phyloP scores from a whole-genome alignment of 2,888 invertebrate species.

The Choristoneura rosaceana region DNA sequence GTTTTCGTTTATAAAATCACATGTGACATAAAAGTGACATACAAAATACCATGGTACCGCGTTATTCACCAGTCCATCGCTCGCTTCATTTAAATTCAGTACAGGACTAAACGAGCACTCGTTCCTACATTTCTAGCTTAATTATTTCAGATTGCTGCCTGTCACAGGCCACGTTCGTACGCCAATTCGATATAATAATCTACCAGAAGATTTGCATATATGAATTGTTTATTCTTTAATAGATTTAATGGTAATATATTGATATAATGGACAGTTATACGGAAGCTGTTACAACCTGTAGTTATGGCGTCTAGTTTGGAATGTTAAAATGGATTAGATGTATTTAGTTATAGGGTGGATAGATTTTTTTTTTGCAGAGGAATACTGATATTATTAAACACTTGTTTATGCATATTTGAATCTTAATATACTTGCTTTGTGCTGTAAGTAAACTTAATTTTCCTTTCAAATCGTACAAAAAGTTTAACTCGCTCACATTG shows the following conservation, averaged over 20 bases:
- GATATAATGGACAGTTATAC: slow-evolving; percentile 35
- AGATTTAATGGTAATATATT: slow-evolving; percentile 39
- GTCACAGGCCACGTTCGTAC: slow-evolving; percentile 52
- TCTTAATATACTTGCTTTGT: too few species aligned
- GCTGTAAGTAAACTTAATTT: too few species aligned
- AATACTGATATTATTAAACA: not conserved
- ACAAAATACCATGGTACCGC: slow-evolving; percentile 27
- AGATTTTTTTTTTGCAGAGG: not conserved
- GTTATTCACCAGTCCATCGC: slow-evolving; percentile 41
- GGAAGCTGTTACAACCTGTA: slow-evolving; percentile 22
- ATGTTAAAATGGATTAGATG: not conserved
- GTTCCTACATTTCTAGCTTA: slow-evolving; percentile 50
- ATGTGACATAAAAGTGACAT: slow-evolving; percentile 31
- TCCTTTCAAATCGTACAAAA: too few species aligned
- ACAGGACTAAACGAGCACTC: slow-evolving; percentile 41
- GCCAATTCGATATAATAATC: slow-evolving; percentile 65
- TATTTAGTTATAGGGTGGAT: not conserved
- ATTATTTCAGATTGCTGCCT: slow-evolving; percentile 63
- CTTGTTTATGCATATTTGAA: too few species aligned
- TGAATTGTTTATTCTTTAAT: slow-evolving; percentile 40
- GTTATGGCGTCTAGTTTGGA: not conserved
- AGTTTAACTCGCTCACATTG: too few species aligned
- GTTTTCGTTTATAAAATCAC: not conserved
- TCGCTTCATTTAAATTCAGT: slow-evolving; percentile 53
- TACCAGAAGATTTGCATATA: slow-evolving; percentile 42